These are phyloP conservation scores for Cairina moschata DNA, from an alignment of 2,113 vertebrate species.

Conservation along the genomic window DNA sequence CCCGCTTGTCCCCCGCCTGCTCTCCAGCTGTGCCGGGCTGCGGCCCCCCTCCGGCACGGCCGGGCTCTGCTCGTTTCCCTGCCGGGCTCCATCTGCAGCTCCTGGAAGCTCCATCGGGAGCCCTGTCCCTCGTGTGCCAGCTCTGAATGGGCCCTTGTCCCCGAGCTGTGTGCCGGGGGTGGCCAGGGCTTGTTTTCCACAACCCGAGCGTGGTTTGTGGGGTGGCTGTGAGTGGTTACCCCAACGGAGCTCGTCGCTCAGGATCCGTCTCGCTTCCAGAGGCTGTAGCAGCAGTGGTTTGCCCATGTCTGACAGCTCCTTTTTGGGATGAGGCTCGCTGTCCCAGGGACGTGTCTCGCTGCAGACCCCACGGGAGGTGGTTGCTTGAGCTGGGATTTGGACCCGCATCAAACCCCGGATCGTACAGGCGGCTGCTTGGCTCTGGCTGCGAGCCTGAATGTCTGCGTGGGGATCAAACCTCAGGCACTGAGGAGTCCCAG, in stretches of 20 bases:
- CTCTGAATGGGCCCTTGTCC: constrained; percentile 45
- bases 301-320: neutral
- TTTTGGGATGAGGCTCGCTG: neutral
- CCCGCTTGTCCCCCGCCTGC: neutral
- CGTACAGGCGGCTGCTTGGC: neutral
- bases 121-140: neutral
- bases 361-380: neutral
- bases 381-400: neutral
- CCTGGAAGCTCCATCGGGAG: constrained; percentile 15
- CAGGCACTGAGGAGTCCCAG: neutral
- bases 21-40: constrained; percentile 31
- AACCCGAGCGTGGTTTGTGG: neutral
- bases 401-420: neutral
- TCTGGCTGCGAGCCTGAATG: neutral
- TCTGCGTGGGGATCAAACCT: neutral
- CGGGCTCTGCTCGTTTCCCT: neutral
- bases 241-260: neutral
- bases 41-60: neutral
- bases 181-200: neutral
- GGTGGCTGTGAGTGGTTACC: neutral
- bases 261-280: neutral
- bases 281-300: neutral
- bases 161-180: neutral
- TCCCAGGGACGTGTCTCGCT: neutral
- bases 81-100: constrained; percentile 21